Base-by-base conservation (phyloP, 2,888 invertebrate species). In the Dynastes hyllus region DNA sequence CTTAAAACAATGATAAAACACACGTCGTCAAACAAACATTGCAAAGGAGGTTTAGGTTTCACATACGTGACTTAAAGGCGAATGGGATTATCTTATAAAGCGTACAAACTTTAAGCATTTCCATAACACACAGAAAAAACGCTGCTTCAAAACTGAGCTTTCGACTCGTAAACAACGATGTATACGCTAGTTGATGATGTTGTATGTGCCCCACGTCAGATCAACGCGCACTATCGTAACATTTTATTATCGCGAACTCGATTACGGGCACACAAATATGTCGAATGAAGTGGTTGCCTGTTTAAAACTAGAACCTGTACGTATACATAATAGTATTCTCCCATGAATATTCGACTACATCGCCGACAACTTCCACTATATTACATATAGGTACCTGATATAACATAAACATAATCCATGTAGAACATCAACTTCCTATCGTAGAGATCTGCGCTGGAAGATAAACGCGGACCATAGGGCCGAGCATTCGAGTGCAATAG, bases 401-500 rank as follows among this genome's bases (percentile, higher is more conserved):
- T 45, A n/a, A 61, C 76, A 67, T 76, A 76, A 76, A 76, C 76
- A 69, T 69, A 79, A 79, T 76, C 79, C 69, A 66, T 79, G 79
- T 79, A 79, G 78, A 78, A 78, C 78, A 78, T 78, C 76, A 76
- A 79, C 79, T 76, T 79, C 76, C 69, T 69, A 70, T 71, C 78
- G 63, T 16, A 3, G 50, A 71, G 61, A 78, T 79, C 76, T 69
- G 66, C 76, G 73, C 67, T 27, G 16, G n/a, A n/a, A 67, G 67
- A 67, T 67, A 67, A 66, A 61, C 61, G 61, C 45, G 45, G 45
- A 50, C 53, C 13, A 53, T 22, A 66, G 76, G 45, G 29, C 51
- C 50, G 29, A 67, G 65, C 66, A 66, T 67, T 67, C 67, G 70
- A 78, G 78, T 63, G 70, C 71, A 67, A 61, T 66, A 65, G 70